These are phyloP conservation scores for Rhingia campestris DNA, from an alignment of 2,888 invertebrate species.

Conservation along the genomic window DNA sequence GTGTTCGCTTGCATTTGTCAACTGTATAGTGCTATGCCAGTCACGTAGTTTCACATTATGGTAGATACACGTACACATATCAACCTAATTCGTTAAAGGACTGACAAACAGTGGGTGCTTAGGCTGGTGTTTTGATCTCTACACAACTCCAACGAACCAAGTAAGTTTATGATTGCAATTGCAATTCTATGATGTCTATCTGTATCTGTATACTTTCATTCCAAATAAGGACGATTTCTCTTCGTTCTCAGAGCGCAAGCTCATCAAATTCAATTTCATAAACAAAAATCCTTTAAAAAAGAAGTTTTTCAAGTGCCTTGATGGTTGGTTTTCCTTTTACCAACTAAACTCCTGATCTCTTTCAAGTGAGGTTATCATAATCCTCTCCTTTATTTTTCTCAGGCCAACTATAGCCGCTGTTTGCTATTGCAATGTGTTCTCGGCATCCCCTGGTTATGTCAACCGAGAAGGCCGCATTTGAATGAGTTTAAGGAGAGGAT, in stretches of 20 bases:
- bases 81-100: constrained; percentile 58
- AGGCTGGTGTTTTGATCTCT: background rate
- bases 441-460: constrained; percentile 41
- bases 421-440: constrained; percentile 23
- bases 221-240: constrained; percentile 8
- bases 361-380: constrained; percentile 52
- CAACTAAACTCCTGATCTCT: constrained; percentile 2
- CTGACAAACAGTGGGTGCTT: constrained; percentile 35
- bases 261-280: constrained; percentile 47
- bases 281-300: constrained; percentile 23
- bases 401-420: constrained; percentile 19
- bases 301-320: constrained; percentile 22
- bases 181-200: constrained; percentile 24
- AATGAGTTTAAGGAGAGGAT: constrained; percentile 43
- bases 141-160: background rate
- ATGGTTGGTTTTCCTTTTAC: constrained; percentile 9
- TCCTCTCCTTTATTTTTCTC: constrained; percentile 38
- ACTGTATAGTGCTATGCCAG: constrained; percentile 23
- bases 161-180: constrained; percentile 40
- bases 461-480: constrained; percentile 41
- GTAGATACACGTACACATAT: constrained; percentile 5
- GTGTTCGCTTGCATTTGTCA: constrained; percentile 56
- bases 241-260: background rate
- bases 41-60: constrained; percentile 47
- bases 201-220: constrained; percentile 19